Conservation (phyloP, 2,888 invertebrate genomes). For the Candidula unifasciata region DNA sequence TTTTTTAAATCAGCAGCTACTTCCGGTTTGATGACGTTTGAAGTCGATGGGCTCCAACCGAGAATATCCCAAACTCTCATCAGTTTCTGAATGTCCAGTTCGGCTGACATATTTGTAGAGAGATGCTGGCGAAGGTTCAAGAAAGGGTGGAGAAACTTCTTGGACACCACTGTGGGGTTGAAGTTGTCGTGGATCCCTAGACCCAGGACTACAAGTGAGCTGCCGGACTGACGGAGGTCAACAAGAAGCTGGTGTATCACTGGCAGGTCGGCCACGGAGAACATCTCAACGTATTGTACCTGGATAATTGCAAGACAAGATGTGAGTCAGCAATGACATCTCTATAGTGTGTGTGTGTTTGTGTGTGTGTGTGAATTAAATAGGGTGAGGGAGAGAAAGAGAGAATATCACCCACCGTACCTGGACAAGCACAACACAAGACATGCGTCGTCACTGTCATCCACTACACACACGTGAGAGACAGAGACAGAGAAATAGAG, state of each 20-base stretch:
- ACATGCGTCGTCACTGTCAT: too few relatives aligned
- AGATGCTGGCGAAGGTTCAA: slow-evolving; percentile 24
- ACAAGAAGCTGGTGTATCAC: neutral
- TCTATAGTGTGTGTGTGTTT: neutral
- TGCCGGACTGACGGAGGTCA: neutral
- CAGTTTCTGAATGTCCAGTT: neutral
- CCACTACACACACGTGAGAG: too few relatives aligned
- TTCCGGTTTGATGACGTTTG: neutral
- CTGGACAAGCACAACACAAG: too few relatives aligned
- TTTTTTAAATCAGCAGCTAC: neutral
- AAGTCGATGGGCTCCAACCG: neutral
- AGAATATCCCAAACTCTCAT: neutral
- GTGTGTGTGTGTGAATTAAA: too few relatives aligned
- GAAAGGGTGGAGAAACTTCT: slow-evolving; percentile 23
- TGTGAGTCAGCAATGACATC: neutral
- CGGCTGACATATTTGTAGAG: neutral
- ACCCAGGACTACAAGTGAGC: slow-evolving; percentile 18
- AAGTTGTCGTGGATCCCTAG: slow-evolving; percentile 43
- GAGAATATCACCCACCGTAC: too few relatives aligned
- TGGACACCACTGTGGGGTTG: neutral
- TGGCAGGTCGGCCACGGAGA: neutral
- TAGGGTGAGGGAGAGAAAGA: too few relatives aligned
- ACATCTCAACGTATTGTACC: neutral
- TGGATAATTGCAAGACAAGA: neutral
- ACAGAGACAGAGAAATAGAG: too few relatives aligned